These are phyloP conservation scores for Batillaria attramentaria DNA, from an alignment of 1,140 invertebrate genomes.

Conservation along the genomic window DNA sequence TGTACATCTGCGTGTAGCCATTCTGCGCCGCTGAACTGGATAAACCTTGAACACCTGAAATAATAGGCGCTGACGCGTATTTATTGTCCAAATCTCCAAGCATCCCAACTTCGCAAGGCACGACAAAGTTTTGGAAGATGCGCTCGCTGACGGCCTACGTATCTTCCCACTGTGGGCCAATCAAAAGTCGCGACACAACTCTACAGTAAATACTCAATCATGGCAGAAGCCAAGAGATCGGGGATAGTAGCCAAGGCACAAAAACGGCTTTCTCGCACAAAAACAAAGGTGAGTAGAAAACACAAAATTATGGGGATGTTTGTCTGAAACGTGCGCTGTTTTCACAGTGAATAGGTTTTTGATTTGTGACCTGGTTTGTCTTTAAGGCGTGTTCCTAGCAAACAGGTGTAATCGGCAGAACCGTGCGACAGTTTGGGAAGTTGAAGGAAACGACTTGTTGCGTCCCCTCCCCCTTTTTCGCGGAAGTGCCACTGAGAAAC, in stretches of 20 bases:
- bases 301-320: not conserved
- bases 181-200: constrained; percentile 45
- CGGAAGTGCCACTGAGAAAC: constrained; percentile 1
- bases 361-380: not conserved
- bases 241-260: constrained; percentile 51
- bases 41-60: too few species aligned
- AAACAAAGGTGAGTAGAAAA: constrained; percentile 52
- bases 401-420: constrained; percentile 21
- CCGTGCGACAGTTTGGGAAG: constrained; percentile 16
- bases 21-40: too few species aligned
- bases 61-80: too few species aligned
- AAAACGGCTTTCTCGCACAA: constrained; percentile 54
- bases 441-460: not conserved
- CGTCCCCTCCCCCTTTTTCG: constrained; percentile 34
- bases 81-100: not conserved
- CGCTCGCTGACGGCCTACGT: not conserved
- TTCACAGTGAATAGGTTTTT: not conserved
- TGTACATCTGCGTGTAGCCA: not conserved
- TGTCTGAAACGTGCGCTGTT: not conserved
- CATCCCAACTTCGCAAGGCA: not conserved
- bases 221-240: constrained; percentile 53
- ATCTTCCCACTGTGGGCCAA: constrained; percentile 39
- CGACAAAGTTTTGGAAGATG: constrained; percentile 4
- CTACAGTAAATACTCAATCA: constrained; percentile 35
- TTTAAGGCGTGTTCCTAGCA: not conserved